Percentiles rank a stretch among this genome's conserved stretches.
Evolutionary conservation across 2,888 invertebrate genomes (phyloP).

Genomic region (Lasioglossum lativentre): DNA sequence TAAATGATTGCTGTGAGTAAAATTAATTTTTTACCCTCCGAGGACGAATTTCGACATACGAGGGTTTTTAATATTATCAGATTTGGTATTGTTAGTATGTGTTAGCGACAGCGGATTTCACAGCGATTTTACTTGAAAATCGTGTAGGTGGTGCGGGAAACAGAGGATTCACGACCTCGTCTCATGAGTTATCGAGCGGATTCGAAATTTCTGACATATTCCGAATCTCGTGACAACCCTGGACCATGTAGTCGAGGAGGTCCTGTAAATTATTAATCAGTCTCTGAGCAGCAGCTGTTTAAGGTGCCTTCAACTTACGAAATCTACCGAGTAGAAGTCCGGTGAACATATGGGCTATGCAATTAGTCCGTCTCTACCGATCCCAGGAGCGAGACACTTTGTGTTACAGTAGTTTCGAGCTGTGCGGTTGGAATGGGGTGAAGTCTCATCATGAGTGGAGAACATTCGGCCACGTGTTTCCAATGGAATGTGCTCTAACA

Average conservation of each 20-base stretch:
- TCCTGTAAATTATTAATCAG: constrained; percentile 22
- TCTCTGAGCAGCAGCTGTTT: constrained; percentile 4
- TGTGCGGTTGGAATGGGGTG: neutral
- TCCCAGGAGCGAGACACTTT: constrained; percentile 6
- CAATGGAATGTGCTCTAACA: neutral
- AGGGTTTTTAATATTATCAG: neutral
- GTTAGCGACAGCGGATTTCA: neutral
- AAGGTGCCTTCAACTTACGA: constrained; percentile 2
- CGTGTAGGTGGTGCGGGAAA: neutral
- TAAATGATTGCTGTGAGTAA: neutral
- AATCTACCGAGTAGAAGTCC: neutral
- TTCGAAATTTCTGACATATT: constrained; percentile 3
- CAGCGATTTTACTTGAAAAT: neutral
- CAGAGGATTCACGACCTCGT: neutral
- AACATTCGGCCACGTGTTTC: constrained; percentile 9
- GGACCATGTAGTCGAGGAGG: neutral
- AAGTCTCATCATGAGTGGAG: neutral
- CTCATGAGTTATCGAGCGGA: neutral
- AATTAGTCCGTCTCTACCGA: constrained; percentile 12
- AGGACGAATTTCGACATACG: neutral
- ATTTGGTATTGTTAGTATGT: neutral
- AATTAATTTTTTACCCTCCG: neutral
- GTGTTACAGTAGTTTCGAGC: constrained; percentile 10
- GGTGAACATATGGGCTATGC: constrained; percentile 5
- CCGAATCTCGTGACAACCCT: constrained; percentile 1